A percentile compares a stretch with the other conserved stretches of the same genome.
These are phyloP conservation scores for Astreopora myriophthalma DNA, from an alignment of 64 coral and sea anemone genomes.

Conservation along the genomic window DNA sequence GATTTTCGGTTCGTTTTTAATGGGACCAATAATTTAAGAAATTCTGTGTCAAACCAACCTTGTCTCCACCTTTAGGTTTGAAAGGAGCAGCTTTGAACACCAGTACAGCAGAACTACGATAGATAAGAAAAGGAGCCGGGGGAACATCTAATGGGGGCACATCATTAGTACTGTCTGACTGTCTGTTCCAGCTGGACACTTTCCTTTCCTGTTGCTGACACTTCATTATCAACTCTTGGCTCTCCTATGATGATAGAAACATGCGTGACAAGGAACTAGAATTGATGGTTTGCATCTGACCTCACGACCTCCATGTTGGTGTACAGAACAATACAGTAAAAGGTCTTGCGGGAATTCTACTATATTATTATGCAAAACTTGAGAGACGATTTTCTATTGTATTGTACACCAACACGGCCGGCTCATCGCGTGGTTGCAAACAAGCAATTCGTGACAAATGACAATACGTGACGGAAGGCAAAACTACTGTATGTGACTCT, in stretches of 20 bases:
- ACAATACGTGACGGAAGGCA: too few relatives aligned
- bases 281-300: too few relatives aligned
- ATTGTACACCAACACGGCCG: too few relatives aligned
- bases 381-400: too few relatives aligned
- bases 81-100: conserved; percentile 84
- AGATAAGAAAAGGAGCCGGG: conserved; percentile 70
- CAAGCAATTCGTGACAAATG: not conserved
- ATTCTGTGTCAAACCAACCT: conserved; percentile 29
- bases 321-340: too few relatives aligned
- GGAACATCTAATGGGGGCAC: conserved; percentile 56
- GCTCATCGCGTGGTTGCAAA: too few relatives aligned
- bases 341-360: too few relatives aligned
- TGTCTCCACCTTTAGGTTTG: conserved; percentile 53
- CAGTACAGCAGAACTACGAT: conserved; percentile 79
- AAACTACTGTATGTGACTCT: too few relatives aligned
- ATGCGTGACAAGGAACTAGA: not conserved
- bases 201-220: conserved; percentile 83
- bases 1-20: too few relatives aligned
- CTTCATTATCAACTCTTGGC: conserved; percentile 89
- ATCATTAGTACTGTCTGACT: conserved; percentile 3
- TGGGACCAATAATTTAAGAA: too few relatives aligned
- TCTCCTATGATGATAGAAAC: conserved; percentile 66
- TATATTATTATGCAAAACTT: too few relatives aligned
- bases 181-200: conserved; percentile 57
- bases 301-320: too few relatives aligned